Evolutionary conservation across 2,888 invertebrate genomes (phyloP).

Genomic region (Odontocerum albicorne): DNA sequence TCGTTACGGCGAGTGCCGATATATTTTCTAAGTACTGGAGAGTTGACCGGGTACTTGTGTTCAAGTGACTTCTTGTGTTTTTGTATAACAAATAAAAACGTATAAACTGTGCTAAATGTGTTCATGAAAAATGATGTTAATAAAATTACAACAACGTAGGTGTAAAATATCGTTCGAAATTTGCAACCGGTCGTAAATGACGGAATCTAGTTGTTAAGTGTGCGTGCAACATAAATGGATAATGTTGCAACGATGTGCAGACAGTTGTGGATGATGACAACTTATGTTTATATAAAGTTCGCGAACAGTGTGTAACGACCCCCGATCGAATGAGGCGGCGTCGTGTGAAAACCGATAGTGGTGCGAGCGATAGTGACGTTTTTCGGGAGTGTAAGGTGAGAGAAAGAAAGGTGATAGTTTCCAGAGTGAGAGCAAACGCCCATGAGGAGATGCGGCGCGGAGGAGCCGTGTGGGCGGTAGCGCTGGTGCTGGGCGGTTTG

Average conservation of each 20-base stretch:
- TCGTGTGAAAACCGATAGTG: constrained; percentile 2
- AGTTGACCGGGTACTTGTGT: too few species aligned
- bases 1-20: too few species aligned
- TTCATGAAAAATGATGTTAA: constrained; percentile 2
- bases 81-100: too few species aligned
- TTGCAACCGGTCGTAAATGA: neutral
- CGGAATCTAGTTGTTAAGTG: constrained; percentile 6
- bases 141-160: constrained; percentile 1
- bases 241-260: constrained; percentile 15
- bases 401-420: neutral
- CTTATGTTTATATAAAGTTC: constrained; percentile 10
- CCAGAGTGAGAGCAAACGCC: constrained; percentile 13
- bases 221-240: constrained; percentile 19
- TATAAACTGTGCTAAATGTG: too few species aligned
- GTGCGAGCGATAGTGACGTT: too few species aligned
- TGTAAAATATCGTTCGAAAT: constrained; percentile 9
- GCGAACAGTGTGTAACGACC: constrained; percentile 10
- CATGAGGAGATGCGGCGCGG: constrained; percentile 22
- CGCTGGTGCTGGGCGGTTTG: constrained; percentile 49
- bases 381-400: constrained; percentile 1
- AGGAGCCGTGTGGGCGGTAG: constrained; percentile 38
- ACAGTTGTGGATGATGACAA: constrained; percentile 1
- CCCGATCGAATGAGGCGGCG: constrained; percentile 15
- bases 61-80: too few species aligned
- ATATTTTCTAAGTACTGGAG: too few species aligned